Conservation (phyloP, 2,797 vertebrate species). For the Sparidentex hasta region DNA sequence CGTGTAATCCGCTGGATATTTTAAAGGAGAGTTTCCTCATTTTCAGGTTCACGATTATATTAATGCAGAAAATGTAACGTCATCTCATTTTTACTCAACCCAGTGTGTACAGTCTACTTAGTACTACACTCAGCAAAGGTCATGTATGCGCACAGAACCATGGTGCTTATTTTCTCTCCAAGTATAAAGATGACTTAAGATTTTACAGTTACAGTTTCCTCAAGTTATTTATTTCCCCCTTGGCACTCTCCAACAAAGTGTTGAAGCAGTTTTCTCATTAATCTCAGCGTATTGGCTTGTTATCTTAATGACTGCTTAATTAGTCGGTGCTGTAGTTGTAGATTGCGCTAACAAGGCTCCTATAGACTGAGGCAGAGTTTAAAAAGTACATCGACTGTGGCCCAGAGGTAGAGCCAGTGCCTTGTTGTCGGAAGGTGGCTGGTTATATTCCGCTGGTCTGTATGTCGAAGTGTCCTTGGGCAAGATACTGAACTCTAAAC, state of each 20-base stretch:
- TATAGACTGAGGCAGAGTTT: slow-evolving; percentile 25
- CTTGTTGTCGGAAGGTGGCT: too few species aligned
- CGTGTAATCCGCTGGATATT: too few species aligned
- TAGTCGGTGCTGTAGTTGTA: slow-evolving; percentile 30
- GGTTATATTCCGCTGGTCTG: too few species aligned
- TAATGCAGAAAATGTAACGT: background rate
- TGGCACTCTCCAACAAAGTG: slow-evolving; percentile 4
- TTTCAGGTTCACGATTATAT: too few species aligned
- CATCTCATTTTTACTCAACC: too few species aligned
- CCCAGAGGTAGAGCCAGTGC: too few species aligned
- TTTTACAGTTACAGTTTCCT: background rate
- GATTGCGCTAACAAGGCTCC: slow-evolving; percentile 38
- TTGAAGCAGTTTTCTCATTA: slow-evolving; percentile 49
- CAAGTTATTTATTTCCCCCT: slow-evolving; percentile 19
- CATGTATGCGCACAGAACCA: background rate
- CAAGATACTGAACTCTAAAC: too few species aligned
- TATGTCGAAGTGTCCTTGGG: too few species aligned
- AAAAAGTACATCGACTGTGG: background rate
- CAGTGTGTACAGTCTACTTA: too few species aligned
- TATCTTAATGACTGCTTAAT: slow-evolving; percentile 66
- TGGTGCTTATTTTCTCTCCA: background rate
- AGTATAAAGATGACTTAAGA: background rate
- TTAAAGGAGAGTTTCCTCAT: too few species aligned
- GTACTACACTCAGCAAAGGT: too few species aligned
- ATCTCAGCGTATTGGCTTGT: slow-evolving; percentile 52